These are phyloP conservation scores for Bombus confusus DNA, from an alignment of 1,140 invertebrate genomes.

Conservation along the genomic window DNA sequence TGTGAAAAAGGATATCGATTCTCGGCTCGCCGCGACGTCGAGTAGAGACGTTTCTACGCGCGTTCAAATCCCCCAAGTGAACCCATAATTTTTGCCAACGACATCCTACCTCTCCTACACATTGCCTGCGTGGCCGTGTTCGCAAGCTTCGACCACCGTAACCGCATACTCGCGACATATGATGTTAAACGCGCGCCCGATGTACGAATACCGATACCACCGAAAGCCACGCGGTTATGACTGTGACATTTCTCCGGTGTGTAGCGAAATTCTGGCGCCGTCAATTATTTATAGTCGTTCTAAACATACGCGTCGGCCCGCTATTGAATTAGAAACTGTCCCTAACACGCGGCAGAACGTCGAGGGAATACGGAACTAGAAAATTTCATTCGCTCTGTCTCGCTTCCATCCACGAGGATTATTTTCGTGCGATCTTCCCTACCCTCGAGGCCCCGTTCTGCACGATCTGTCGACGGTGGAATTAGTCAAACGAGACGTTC, in stretches of 20 bases:
- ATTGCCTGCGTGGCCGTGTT: no score
- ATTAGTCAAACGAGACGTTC: conserved; percentile 36
- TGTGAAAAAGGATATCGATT: conserved; percentile 11
- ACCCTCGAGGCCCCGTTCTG: conserved; percentile 25
- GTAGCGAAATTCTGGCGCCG: conserved; percentile 52
- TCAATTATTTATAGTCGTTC: conserved; percentile 51
- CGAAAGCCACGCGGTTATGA: conserved; percentile 16
- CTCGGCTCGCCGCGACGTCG: not conserved
- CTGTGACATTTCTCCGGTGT: conserved; percentile 33
- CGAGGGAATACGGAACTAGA: not conserved
- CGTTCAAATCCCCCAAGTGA: conserved; percentile 8
- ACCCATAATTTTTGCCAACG: not conserved
- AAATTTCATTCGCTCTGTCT: not conserved
- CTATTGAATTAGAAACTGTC: conserved; percentile 48
- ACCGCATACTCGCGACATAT: not conserved
- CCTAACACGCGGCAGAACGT: conserved; percentile 8
- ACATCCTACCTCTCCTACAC: no score
- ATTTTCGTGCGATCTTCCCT: conserved; percentile 32
- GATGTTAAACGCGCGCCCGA: no score
- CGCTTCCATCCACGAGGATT: conserved; percentile 3
- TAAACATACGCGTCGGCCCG: conserved; percentile 27
- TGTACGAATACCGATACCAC: not conserved
- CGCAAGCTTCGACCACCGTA: not conserved
- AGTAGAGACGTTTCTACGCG: not conserved
- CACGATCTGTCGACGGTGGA: conserved; percentile 34